These are phyloP conservation scores for Falco peregrinus DNA, from an alignment of 2,797 vertebrate species.

Conservation along the genomic window DNA sequence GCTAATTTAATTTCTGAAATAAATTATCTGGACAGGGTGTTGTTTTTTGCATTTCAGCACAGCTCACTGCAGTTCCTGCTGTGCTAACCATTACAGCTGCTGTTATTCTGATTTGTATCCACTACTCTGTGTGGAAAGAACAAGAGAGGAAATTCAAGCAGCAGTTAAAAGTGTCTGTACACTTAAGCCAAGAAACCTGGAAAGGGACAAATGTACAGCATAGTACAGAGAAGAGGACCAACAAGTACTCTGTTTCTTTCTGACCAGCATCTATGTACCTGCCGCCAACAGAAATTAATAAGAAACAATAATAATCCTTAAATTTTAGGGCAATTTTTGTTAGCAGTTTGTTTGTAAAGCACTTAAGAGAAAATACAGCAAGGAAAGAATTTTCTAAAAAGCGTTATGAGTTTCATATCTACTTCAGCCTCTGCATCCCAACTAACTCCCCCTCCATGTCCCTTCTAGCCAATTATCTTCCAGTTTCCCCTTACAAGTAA, in stretches of 20 bases:
- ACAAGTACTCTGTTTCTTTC: background rate
- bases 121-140: background rate
- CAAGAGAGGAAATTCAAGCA: conserved; percentile 14
- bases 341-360: background rate
- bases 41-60: background rate
- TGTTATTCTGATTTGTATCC: conserved; percentile 4
- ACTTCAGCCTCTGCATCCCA: background rate
- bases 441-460: background rate
- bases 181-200: background rate
- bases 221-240: background rate
- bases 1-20: conserved; percentile 3
- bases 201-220: background rate
- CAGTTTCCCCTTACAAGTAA: background rate
- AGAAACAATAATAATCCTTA: background rate
- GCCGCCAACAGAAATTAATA: background rate
- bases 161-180: background rate
- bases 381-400: background rate
- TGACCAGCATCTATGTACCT: background rate
- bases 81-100: background rate
- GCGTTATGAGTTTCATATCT: background rate
- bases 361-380: background rate
- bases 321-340: background rate
- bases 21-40: background rate
- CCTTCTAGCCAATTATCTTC: background rate
- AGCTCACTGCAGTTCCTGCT: background rate